phyloP scores from a whole-genome alignment of 2,113 vertebrate species.

The Elachura formosa region DNA sequence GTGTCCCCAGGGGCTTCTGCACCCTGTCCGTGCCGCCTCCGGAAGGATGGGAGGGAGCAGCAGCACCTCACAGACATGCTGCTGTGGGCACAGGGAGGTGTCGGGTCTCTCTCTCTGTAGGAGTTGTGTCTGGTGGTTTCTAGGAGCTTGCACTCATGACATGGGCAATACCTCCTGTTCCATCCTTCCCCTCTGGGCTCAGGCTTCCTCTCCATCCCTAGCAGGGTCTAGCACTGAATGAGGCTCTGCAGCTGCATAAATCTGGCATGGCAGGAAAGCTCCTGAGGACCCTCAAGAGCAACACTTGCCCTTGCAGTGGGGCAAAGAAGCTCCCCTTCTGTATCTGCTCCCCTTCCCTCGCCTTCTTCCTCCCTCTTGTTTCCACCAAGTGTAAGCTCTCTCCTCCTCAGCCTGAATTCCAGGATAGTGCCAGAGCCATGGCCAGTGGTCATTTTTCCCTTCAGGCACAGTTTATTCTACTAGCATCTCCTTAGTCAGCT shows the following conservation, averaged over 20 bases:
- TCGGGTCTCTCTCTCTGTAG: neutral
- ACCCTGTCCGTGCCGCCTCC: neutral
- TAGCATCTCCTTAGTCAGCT: neutral
- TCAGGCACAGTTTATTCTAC: neutral
- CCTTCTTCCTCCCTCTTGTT: neutral
- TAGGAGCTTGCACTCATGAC: neutral
- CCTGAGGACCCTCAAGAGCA: neutral
- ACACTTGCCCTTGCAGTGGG: neutral
- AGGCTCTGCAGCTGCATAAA: neutral
- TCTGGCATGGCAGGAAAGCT: neutral
- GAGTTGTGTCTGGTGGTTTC: neutral
- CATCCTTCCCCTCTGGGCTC: neutral
- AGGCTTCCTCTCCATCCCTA: neutral
- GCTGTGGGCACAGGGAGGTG: neutral
- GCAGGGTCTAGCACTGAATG: neutral
- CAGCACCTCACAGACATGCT: fast-evolving
- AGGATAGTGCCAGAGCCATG: neutral
- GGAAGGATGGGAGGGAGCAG: fast-evolving
- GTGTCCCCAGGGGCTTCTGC: neutral
- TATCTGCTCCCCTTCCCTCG: neutral
- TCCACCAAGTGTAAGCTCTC: neutral
- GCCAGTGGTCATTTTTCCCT: neutral
- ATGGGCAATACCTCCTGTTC: neutral
- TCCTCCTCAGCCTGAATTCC: neutral
- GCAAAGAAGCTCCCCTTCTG: neutral